A percentile compares a stretch with the other conserved stretches of the same genome.
These are phyloP conservation scores for Semotilus atromaculatus DNA, from an alignment of 2,797 vertebrate species.

Conservation along the genomic window DNA sequence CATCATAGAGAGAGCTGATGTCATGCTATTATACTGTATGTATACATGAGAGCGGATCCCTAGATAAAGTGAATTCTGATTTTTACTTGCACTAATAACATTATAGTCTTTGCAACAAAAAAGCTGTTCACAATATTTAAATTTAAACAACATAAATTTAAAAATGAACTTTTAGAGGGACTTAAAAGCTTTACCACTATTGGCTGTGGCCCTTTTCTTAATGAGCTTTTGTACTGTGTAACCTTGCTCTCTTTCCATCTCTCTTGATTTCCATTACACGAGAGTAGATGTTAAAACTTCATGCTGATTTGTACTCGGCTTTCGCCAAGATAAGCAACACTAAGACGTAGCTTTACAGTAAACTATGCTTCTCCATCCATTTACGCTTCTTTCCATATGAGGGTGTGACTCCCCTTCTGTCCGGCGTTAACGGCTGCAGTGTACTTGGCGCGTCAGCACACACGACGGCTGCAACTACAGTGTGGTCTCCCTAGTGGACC, in stretches of 20 bases:
- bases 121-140: background rate
- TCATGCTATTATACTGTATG: constrained; percentile 43
- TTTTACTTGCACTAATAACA: constrained; percentile 21
- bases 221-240: constrained; percentile 61
- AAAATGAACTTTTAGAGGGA: background rate
- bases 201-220: constrained; percentile 54
- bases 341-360: too few species aligned
- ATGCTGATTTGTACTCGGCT: too few species aligned
- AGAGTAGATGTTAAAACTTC: too few species aligned
- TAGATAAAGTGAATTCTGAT: constrained; percentile 7
- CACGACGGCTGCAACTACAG: too few species aligned
- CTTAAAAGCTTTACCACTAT: constrained; percentile 1
- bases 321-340: too few species aligned
- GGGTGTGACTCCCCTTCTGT: too few species aligned
- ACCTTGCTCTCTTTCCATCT: constrained; percentile 32
- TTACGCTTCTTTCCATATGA: too few species aligned
- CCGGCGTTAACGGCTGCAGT: too few species aligned
- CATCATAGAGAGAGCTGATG: constrained; percentile 52
- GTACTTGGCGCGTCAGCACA: too few species aligned
- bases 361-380: too few species aligned
- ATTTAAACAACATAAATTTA: constrained; percentile 1
- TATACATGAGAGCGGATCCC: background rate
- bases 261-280: too few species aligned
- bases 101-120: constrained; percentile 7
- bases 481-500: too few species aligned